These are phyloP conservation scores for Perognathus longimembris DNA, from an alignment of 2,113 vertebrate genomes.

Conservation along the genomic window DNA sequence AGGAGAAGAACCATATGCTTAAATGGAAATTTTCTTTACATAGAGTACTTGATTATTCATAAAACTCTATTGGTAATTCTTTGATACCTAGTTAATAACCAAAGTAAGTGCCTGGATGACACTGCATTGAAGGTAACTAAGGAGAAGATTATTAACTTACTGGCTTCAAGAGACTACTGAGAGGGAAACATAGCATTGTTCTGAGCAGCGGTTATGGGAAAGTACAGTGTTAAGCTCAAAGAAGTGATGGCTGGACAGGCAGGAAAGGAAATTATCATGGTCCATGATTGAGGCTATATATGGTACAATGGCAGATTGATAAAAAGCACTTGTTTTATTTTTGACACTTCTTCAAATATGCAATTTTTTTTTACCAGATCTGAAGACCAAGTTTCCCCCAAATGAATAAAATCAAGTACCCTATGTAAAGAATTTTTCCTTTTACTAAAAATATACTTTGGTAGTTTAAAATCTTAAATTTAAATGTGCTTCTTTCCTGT, in stretches of 20 bases:
- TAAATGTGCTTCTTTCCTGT: not conserved
- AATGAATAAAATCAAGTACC: not conserved
- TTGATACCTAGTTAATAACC: not conserved
- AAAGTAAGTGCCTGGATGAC: not conserved
- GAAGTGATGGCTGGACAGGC: not conserved
- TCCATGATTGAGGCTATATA: not conserved
- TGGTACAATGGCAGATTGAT: not conserved
- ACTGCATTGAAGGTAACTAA: not conserved
- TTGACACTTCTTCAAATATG: not conserved
- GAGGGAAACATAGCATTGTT: not conserved
- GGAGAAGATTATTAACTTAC: not conserved
- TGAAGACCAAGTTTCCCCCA: not conserved
- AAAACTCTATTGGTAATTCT: not conserved
- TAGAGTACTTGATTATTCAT: too few species aligned
- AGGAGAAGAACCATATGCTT: not conserved
- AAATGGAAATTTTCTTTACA: not conserved
- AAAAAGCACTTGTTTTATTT: not conserved
- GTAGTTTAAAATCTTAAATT: not conserved
- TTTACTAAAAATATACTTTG: not conserved
- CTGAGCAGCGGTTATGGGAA: not conserved
- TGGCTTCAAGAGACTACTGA: not conserved
- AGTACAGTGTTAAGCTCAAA: not conserved
- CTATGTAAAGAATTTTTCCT: not conserved
- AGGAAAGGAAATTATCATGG: not conserved
- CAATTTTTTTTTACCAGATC: not conserved